Evolutionary conservation across 2,797 vertebrate species (phyloP).

Genomic region (Cynopterus sphinx): DNA sequence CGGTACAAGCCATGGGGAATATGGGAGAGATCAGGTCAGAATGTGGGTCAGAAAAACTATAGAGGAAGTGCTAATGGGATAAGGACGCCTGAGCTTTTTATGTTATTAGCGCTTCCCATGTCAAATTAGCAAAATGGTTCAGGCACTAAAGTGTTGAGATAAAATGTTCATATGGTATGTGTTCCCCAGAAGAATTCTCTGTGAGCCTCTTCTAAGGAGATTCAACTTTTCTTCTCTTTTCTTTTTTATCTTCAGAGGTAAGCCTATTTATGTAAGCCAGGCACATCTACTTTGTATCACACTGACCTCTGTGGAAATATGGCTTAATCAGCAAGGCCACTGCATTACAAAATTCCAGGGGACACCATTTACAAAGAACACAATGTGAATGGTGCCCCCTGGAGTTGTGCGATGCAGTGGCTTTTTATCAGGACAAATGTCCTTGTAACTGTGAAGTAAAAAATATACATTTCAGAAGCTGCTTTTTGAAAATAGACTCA

Average conservation of each 20-base stretch:
- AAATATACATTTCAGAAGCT: neutral
- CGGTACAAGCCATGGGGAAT: conserved; percentile 77
- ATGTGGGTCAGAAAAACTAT: conserved; percentile 82
- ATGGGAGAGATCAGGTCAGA: conserved; percentile 81
- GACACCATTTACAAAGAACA: neutral
- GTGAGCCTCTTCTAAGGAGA: neutral
- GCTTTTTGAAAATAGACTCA: neutral
- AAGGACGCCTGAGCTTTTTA: conserved; percentile 77
- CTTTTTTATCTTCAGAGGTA: neutral
- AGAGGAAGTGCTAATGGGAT: conserved; percentile 80
- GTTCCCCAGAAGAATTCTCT: conserved; percentile 39
- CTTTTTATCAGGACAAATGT: neutral
- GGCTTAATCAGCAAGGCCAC: neutral
- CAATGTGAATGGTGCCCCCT: neutral
- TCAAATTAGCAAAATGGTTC: conserved; percentile 83
- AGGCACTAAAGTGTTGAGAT: conserved; percentile 54
- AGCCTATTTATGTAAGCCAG: neutral
- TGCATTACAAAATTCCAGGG: neutral
- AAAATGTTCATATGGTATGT: conserved; percentile 32
- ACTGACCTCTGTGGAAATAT: neutral
- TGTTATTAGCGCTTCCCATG: conserved; percentile 80
- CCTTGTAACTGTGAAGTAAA: neutral
- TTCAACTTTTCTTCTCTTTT: neutral
- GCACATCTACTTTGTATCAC: neutral
- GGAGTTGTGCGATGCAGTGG: rapidly evolving